Base-by-base conservation (phyloP, 1,140 invertebrate genomes). In the Drosophila neocordata region DNA sequence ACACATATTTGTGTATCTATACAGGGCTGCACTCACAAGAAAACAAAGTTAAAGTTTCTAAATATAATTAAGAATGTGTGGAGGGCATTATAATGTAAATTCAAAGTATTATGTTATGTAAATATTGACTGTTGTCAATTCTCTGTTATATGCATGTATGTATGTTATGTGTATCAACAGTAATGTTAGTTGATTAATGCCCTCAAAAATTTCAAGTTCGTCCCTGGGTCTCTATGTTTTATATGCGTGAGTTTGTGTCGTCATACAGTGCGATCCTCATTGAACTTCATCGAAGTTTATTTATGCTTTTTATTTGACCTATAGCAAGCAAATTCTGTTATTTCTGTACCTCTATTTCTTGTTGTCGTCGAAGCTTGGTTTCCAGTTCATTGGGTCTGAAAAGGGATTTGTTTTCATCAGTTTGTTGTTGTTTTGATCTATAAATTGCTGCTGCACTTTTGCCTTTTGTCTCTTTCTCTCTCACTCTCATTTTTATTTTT, bases 341-440 rank as follows among this genome's bases (percentile, higher is more conserved):
- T 37, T 24, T 73, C 48, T 44, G 34, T 20, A 44, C n/a, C 20
- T 27, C 20, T 27, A 35, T 48, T 63, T 38, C 44, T 71, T 62
- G 69, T 38, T 59, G 58, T 69, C 55, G 66, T 60, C 64, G 64
- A 15, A 31, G 65, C 41, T 64, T 66, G 69, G 62, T 82, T 85
- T 76, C 80, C 83, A 88, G 82, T 88, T 87, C 82, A 87, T 76
- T 87, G 83, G 68, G 58, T 69, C 18, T 65, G 6, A 15, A 7
- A 31, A 27, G 24, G 58, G 44, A 35, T 12, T 18, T 60, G 38
- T 15, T 48, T 4, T 18, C 34, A 22, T 37, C 51, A 11, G 27
- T 5, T 7, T 37, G 27, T 24, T 9, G 15, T 51, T 27, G 31
- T 62, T 63, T 41, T 52, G 37, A 6, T 31, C 27, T 31, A 6